These are phyloP conservation scores for Aotus griseimembra DNA, from an alignment of 2,797 vertebrate species.

Conservation along the genomic window DNA sequence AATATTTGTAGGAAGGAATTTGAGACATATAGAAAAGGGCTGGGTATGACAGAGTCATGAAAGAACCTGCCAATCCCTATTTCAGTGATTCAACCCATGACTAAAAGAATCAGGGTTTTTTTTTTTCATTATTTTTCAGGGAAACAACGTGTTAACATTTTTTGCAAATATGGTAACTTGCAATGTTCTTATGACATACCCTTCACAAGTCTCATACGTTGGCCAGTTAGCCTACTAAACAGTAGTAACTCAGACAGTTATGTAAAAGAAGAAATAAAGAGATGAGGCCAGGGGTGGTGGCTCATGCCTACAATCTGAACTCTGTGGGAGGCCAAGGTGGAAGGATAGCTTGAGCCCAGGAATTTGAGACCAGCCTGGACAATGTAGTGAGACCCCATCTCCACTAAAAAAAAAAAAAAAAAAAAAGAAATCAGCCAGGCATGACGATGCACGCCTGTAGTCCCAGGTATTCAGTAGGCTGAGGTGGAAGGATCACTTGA, in stretches of 20 bases:
- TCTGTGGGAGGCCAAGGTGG: neutral
- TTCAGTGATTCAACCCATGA: neutral
- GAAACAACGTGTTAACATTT: neutral
- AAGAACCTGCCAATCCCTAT: neutral
- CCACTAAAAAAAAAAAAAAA: no score
- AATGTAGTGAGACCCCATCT: neutral
- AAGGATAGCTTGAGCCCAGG: neutral
- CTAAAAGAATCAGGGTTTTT: slow-evolving; percentile 15
- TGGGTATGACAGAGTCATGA: neutral
- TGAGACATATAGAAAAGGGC: neutral
- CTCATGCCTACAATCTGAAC: neutral
- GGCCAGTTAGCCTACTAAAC: neutral
- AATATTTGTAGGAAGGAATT: slow-evolving; percentile 5
- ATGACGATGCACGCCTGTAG: no score
- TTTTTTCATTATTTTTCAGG: neutral
- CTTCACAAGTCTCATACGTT: slow-evolving; percentile 5
- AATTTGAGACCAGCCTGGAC: neutral
- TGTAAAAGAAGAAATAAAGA: neutral
- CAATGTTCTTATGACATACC: slow-evolving; percentile 17
- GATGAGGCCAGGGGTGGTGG: neutral
- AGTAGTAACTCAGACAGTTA: slow-evolving; percentile 26
- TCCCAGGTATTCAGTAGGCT: no score
- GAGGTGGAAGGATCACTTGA: no score
- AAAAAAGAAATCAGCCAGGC: no score
- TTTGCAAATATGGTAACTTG: neutral